phyloP scores from a whole-genome alignment of 2,888 invertebrate species.

The Ormyrus rosae region DNA sequence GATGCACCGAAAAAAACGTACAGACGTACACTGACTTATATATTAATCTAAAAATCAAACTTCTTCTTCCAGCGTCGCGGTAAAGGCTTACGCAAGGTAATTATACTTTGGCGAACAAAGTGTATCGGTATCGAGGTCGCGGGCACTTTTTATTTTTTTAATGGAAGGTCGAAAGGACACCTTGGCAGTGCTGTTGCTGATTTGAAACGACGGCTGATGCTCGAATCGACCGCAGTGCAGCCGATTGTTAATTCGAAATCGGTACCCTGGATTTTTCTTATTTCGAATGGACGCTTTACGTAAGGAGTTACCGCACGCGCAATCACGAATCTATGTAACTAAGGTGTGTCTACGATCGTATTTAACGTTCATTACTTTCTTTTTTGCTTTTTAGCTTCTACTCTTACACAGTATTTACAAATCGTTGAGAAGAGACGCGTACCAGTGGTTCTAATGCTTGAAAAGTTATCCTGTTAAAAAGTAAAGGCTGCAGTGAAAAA shows the following conservation, averaged over 20 bases:
- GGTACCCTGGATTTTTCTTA: not conserved
- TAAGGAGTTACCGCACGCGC: conserved; percentile 22
- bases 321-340: conserved; percentile 5
- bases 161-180: no score
- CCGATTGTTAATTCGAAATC: not conserved
- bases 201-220: conserved; percentile 23
- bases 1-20: conserved; percentile 28
- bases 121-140: conserved; percentile 5
- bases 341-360: conserved; percentile 38
- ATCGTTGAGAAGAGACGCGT: no score
- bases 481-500: not conserved
- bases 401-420: no score
- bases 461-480: not conserved
- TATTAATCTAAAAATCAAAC: conserved; percentile 22
- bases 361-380: not conserved
- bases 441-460: no score
- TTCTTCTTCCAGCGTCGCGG: not conserved
- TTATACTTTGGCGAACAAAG: not conserved
- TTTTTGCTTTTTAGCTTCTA: no score
- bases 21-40: conserved; percentile 20
- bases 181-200: conserved; percentile 25
- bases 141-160: not conserved
- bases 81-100: not conserved
- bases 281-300: conserved; percentile 5
- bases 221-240: conserved; percentile 25